These are phyloP conservation scores for Gavialis gangeticus DNA, from an alignment of 2,113 vertebrate species.

Conservation along the genomic window DNA sequence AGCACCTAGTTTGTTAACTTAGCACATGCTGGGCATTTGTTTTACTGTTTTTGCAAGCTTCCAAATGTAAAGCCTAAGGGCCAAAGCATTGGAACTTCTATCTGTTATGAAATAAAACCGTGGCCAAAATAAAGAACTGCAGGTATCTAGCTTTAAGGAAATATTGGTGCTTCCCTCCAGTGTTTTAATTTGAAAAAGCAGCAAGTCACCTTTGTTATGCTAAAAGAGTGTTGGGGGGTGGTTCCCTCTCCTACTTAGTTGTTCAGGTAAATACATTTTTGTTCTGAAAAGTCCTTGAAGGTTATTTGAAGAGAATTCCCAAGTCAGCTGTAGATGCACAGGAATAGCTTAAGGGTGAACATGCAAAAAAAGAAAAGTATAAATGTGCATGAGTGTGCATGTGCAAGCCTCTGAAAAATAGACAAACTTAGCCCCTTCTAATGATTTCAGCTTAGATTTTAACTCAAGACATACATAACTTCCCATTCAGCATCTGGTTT, in stretches of 20 bases:
- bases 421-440: neutral
- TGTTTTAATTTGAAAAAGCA: slow-evolving; percentile 19
- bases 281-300: neutral
- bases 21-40: slow-evolving; percentile 21
- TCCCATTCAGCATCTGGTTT: neutral
- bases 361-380: neutral
- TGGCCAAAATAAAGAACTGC: slow-evolving; percentile 14
- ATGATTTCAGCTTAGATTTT: neutral
- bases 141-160: slow-evolving; percentile 10
- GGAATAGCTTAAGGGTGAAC: neutral
- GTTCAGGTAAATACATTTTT: neutral
- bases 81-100: slow-evolving; percentile 3
- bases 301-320: neutral
- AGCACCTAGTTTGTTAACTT: slow-evolving; percentile 20
- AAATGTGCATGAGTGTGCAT: neutral
- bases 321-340: neutral
- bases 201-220: neutral
- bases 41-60: slow-evolving; percentile 16
- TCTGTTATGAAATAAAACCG: slow-evolving; percentile 20
- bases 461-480: neutral
- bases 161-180: neutral
- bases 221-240: neutral
- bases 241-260: neutral
- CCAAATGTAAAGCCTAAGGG: slow-evolving; percentile 3
- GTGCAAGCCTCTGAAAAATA: neutral